These are phyloP conservation scores for Drosophila trapezifrons DNA, from an alignment of 1,140 invertebrate species.

Conservation along the genomic window DNA sequence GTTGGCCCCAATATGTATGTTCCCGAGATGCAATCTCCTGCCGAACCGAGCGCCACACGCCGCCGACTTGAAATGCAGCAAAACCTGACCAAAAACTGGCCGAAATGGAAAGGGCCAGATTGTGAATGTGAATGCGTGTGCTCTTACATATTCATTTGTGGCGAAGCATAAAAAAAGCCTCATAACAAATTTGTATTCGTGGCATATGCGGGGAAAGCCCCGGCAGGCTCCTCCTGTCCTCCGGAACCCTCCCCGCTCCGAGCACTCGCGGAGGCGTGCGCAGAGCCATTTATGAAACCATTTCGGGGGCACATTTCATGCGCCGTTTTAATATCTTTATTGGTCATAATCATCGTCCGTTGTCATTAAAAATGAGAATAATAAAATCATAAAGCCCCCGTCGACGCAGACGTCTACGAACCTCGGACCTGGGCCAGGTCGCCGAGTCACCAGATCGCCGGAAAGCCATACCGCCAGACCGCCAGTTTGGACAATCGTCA, in stretches of 20 bases:
- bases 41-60: slow-evolving; percentile 64
- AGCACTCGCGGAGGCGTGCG: slow-evolving; percentile 37
- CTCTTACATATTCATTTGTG: slow-evolving; percentile 75
- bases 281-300: slow-evolving; percentile 76
- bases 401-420: slow-evolving; percentile 16
- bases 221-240: slow-evolving; percentile 1
- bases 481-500: slow-evolving; percentile 33
- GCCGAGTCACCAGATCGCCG: slow-evolving; percentile 2
- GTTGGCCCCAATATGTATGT: not conserved
- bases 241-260: not conserved
- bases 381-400: slow-evolving; percentile 74
- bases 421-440: slow-evolving; percentile 11
- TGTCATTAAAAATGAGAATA: slow-evolving; percentile 81
- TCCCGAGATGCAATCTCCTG: slow-evolving; percentile 32
- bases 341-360: slow-evolving; percentile 77
- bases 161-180: slow-evolving; percentile 49
- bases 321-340: slow-evolving; percentile 83
- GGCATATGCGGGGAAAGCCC: slow-evolving; percentile 69
- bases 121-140: slow-evolving; percentile 34
- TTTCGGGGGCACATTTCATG: slow-evolving; percentile 80
- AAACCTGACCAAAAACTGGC: slow-evolving; percentile 17
- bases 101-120: slow-evolving; percentile 52
- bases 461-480: not conserved
- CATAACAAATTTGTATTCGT: slow-evolving; percentile 66
- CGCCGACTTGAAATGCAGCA: slow-evolving; percentile 39